These are phyloP conservation scores for Semnopithecus entellus DNA, from an alignment of 2,113 vertebrate species.

Conservation along the genomic window DNA sequence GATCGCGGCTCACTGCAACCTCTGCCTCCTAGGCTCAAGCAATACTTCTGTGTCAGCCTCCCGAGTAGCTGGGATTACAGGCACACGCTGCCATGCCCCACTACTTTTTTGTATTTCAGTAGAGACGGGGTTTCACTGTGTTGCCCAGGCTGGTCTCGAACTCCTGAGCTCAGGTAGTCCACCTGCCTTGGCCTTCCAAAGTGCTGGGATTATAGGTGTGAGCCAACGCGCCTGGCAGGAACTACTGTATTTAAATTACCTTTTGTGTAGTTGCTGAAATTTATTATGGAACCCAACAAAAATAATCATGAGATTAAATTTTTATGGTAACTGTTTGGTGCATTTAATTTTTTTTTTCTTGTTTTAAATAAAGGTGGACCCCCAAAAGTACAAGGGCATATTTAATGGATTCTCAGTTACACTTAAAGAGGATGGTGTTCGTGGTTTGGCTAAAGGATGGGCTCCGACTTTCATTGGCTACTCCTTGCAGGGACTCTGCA, in stretches of 20 bases:
- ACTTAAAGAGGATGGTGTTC: conserved; percentile 93
- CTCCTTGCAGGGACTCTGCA: conserved; percentile 99
- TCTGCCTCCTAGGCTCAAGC: no score
- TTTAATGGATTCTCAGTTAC: conserved; percentile 96
- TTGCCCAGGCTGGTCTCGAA: no score
- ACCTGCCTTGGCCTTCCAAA: no score
- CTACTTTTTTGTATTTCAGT: no score
- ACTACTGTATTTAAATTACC: not conserved
- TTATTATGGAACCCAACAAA: conserved; percentile 8
- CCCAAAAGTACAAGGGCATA: conserved; percentile 96
- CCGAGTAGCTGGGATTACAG: no score
- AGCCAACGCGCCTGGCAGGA: no score
- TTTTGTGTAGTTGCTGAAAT: conserved; percentile 41
- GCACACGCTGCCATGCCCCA: no score
- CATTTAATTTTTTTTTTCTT: conserved; percentile 15
- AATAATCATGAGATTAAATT: not conserved
- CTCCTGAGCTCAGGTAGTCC: no score
- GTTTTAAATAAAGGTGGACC: conserved; percentile 90
- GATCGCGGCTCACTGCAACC: no score
- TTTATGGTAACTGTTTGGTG: not conserved
- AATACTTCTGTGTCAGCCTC: no score
- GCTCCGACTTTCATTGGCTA: conserved; percentile 98
- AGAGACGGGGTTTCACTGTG: no score
- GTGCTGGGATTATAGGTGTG: no score
- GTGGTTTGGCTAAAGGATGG: conserved; percentile 98